A percentile compares a stretch with the other conserved stretches of the same genome.
These are phyloP conservation scores for Lepilemur septentrionalis DNA, from an alignment of 2,797 vertebrate genomes.

Conservation along the genomic window DNA sequence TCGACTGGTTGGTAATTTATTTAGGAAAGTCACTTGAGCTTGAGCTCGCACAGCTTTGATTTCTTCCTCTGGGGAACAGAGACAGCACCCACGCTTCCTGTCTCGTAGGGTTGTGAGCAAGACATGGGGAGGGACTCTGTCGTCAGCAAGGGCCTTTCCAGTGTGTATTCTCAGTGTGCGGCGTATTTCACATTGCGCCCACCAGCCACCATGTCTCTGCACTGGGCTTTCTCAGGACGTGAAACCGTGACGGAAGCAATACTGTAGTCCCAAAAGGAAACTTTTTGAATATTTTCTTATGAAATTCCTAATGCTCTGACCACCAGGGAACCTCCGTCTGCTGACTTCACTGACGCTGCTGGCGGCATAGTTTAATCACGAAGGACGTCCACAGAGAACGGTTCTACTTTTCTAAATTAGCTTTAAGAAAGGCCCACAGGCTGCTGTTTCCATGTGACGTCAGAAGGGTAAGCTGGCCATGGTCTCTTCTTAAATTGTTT, in stretches of 20 bases:
- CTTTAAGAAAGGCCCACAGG: not conserved
- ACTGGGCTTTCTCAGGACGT: not conserved
- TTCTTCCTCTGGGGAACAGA: not conserved
- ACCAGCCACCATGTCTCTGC: not conserved
- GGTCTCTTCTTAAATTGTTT: not conserved
- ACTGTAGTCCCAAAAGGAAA: not conserved
- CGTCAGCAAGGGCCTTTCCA: not conserved
- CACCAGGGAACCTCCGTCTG: not conserved
- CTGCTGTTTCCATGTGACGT: not conserved
- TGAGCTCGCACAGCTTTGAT: not conserved
- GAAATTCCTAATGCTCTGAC: not conserved
- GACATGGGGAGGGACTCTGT: not conserved
- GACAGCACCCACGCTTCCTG: fast-evolving
- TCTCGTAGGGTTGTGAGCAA: not conserved
- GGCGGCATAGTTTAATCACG: not conserved
- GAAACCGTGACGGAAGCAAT: not conserved
- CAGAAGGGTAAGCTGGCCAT: not conserved
- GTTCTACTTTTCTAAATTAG: not conserved
- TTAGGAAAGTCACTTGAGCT: not conserved
- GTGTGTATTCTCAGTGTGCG: not conserved
- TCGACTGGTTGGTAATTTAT: not conserved
- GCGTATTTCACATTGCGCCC: not conserved
- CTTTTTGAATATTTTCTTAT: not conserved
- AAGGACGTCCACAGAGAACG: not conserved
- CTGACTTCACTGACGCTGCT: not conserved